phyloP scores from a whole-genome alignment of 1,140 invertebrate species.

The Paramacrobiotus metropolitanus region DNA sequence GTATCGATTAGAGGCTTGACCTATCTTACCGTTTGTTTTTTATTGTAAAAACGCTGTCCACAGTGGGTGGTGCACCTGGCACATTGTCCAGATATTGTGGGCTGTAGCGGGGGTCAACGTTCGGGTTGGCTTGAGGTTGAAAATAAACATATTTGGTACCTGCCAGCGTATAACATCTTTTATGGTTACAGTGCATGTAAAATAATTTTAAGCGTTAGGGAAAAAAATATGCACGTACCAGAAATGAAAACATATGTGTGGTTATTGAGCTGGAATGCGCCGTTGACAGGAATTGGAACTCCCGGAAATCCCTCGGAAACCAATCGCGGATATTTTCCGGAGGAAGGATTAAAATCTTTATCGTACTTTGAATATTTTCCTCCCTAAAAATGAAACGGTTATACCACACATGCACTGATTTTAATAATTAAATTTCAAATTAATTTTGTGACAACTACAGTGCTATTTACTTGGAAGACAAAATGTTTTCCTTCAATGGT shows the following conservation, averaged over 20 bases:
- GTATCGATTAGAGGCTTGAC: background rate
- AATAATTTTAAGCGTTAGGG: no score
- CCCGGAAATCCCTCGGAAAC: background rate
- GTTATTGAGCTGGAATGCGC: background rate
- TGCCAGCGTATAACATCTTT: background rate
- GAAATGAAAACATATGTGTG: background rate
- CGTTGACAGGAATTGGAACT: background rate
- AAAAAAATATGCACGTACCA: no score
- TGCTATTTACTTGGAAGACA: background rate
- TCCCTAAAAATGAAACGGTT: background rate
- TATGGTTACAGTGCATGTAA: no score
- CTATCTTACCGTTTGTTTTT: background rate
- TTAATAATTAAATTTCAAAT: background rate
- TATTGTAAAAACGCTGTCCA: background rate
- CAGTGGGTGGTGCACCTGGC: background rate
- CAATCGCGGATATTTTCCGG: background rate
- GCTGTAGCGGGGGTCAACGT: background rate
- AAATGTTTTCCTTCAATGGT: background rate
- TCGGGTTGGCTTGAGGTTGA: background rate
- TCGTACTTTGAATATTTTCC: background rate
- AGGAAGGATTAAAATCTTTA: background rate
- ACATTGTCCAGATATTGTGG: background rate
- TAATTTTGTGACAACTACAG: background rate
- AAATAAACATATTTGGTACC: conserved; percentile 1
- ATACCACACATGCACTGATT: no score